phyloP scores from a whole-genome alignment of 2,113 vertebrate genomes.

The Nanorana parkeri region DNA sequence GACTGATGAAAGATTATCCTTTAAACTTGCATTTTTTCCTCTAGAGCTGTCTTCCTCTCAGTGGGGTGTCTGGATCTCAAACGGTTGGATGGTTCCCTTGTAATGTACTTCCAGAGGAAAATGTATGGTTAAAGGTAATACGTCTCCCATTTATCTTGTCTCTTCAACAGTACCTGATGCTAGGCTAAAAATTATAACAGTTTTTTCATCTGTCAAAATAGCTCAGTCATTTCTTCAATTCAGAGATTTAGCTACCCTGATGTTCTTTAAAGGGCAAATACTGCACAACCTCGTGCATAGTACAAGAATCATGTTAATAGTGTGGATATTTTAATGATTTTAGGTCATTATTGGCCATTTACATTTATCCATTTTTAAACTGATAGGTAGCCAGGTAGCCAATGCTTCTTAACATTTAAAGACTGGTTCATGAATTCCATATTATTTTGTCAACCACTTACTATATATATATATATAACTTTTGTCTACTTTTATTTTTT shows the following conservation, averaged over 20 bases:
- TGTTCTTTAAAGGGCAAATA: not conserved
- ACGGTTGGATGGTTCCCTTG: conserved; percentile 35
- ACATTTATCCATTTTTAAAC: too few relatives aligned
- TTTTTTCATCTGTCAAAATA: not conserved
- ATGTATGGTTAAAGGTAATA: conserved; percentile 52
- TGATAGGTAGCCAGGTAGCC: too few relatives aligned
- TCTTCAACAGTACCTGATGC: not conserved
- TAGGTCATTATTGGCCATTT: too few relatives aligned
- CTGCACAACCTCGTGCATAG: too few relatives aligned
- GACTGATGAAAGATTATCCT: not conserved
- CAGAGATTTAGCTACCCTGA: not conserved
- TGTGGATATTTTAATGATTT: too few relatives aligned
- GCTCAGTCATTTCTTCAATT: not conserved
- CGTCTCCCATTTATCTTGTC: not conserved
- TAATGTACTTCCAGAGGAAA: not conserved
- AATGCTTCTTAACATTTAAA: too few relatives aligned
- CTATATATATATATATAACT: too few relatives aligned
- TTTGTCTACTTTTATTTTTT: too few relatives aligned
- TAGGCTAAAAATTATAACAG: not conserved
- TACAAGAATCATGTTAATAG: too few relatives aligned
- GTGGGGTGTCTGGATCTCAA: not conserved
- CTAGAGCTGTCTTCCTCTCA: conserved; percentile 21
- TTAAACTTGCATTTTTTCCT: conserved; percentile 17
- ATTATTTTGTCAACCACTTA: too few relatives aligned
- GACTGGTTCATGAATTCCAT: too few relatives aligned